phyloP scores from a whole-genome alignment of 35 echinoderm and acorn worm genomes.

The Apostichopus californicus region DNA sequence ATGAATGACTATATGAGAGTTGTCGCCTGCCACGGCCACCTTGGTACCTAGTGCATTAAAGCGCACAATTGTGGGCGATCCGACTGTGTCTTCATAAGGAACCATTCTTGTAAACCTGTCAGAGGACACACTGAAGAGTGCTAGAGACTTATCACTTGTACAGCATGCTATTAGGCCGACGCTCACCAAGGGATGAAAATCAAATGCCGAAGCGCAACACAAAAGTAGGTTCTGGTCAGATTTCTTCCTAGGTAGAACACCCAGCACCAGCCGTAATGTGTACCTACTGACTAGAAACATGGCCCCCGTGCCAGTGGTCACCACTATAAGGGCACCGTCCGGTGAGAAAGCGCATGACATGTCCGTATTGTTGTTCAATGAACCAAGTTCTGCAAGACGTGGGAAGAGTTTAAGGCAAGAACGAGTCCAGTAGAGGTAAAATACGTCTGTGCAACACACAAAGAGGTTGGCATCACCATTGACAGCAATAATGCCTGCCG shows the following conservation, averaged over 20 bases:
- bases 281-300: conserved; percentile 78
- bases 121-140: conserved; percentile 63
- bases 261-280: conserved; percentile 55
- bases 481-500: conserved; percentile 67
- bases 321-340: conserved; percentile 71
- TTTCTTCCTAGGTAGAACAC: conserved; percentile 56
- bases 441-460: conserved; percentile 76
- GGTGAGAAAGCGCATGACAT: conserved; percentile 78
- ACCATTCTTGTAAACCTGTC: conserved; percentile 30
- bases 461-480: conserved; percentile 68
- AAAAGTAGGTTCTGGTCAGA: conserved; percentile 46
- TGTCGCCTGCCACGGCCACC: conserved; percentile 71
- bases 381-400: conserved; percentile 54
- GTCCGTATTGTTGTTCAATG: conserved; percentile 36
- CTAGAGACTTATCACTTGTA: conserved; percentile 53
- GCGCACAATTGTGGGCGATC: conserved; percentile 63
- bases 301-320: conserved; percentile 74
- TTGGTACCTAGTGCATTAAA: conserved; percentile 76
- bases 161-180: conserved; percentile 74
- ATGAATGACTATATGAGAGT: conserved; percentile 69
- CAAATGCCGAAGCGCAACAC: conserved; percentile 63
- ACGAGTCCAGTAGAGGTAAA: conserved; percentile 73
- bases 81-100: conserved; percentile 50
- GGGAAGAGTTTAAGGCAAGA: conserved; percentile 73
- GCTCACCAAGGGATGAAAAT: conserved; percentile 78